Evolutionary conservation across 1,140 invertebrate genomes (phyloP).

Genomic region (Tetragnatha versicolor): DNA sequence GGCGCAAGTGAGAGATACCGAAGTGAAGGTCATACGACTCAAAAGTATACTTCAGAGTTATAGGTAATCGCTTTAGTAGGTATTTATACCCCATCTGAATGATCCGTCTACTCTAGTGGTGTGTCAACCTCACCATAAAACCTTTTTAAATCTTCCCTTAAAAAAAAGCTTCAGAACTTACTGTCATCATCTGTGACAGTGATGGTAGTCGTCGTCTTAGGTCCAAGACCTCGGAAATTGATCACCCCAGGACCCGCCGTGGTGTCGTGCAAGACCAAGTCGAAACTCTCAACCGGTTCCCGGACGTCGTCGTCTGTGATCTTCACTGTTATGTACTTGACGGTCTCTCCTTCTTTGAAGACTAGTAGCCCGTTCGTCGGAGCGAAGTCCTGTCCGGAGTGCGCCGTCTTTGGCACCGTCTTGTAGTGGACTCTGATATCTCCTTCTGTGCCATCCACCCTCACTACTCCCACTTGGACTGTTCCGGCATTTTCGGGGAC

Average conservation of each 20-base stretch:
- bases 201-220: not conserved
- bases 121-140: no score
- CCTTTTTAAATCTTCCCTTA: no score
- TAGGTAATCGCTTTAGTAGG: no score
- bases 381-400: not conserved
- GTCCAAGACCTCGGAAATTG: not conserved
- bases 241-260: not conserved
- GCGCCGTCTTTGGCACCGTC: not conserved
- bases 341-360: slow-evolving; percentile 5
- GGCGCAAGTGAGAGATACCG: not conserved
- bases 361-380: not conserved
- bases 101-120: no score
- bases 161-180: no score
- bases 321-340: not conserved
- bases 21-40: not conserved
- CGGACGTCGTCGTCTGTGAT: not conserved
- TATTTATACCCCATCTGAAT: no score
- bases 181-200: slow-evolving; percentile 18
- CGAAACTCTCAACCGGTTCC: not conserved
- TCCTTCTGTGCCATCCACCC: not conserved
- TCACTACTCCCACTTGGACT: not conserved
- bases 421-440: not conserved
- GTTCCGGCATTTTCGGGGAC: not conserved
- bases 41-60: no score
- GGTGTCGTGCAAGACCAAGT: not conserved